Evolutionary conservation across 2,888 invertebrate species (phyloP).

Genomic region (Dicyrtoma fusca): DNA sequence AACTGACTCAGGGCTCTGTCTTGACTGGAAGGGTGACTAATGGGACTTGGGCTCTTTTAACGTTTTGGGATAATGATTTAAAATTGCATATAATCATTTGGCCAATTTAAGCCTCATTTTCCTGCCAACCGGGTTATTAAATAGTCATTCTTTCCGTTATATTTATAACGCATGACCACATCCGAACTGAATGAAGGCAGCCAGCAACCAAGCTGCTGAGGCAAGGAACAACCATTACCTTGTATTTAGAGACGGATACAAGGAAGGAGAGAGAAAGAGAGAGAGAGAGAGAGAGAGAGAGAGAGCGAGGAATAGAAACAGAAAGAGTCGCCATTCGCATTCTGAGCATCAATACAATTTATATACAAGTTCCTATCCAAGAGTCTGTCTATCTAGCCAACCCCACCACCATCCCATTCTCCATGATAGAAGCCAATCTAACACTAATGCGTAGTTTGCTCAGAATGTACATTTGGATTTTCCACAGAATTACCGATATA

Average conservation of each 20-base stretch:
- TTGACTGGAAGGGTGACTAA: slow-evolving; percentile 58
- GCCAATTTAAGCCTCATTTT: slow-evolving; percentile 57
- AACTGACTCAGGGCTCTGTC: slow-evolving; percentile 54
- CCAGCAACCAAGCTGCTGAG: neutral
- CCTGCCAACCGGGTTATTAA: slow-evolving; percentile 57
- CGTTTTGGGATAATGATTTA: slow-evolving; percentile 57
- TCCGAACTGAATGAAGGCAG: slow-evolving; percentile 40
- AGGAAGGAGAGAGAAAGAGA: neutral
- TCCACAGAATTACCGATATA: neutral
- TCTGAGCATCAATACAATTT: neutral
- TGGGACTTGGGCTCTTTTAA: slow-evolving; percentile 57
- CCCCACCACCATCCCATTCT: too few species aligned
- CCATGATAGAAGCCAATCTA: too few species aligned
- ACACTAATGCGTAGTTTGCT: too few species aligned
- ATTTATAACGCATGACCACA: slow-evolving; percentile 57
- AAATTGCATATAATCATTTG: slow-evolving; percentile 58
- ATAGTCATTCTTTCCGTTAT: slow-evolving; percentile 57
- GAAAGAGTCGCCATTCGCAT: neutral
- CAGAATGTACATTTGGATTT: too few species aligned
- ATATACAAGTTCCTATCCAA: neutral
- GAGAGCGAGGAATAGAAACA: neutral
- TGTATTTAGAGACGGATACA: neutral
- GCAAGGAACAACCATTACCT: slow-evolving; percentile 19
- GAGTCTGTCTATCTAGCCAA: neutral
- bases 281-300: slow-evolving; percentile 17